Evolutionary conservation across 2,888 invertebrate species (phyloP), one percentile per base, ranked within the genome.

Genomic region (Rhagium mordax): DNA sequence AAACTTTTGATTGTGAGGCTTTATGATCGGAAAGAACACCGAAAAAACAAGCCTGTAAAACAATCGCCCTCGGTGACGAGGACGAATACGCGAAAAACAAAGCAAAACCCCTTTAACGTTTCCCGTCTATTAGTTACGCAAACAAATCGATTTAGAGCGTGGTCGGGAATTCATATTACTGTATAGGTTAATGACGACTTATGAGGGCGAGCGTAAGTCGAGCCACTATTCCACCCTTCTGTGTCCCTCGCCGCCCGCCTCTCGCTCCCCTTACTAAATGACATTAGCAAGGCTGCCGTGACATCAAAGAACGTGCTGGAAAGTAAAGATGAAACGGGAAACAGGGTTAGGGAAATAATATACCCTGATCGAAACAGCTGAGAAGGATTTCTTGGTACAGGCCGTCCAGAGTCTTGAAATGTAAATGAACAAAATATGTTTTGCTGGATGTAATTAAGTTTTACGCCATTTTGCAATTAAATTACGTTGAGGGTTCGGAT

Each of bases 221-320:
- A 53, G 29, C 15, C 20, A 10, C 49, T 24, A n/a, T 71, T 57
- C 67, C 53, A 16, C 16, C 10, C 64, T 48, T 21, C 48, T 20
- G 13, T 13, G 20, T 10, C 57, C 6, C 13, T 48, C 55, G 20
- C 8, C 5, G 10, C 51, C 27, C 4, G 21, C 21, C 16, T n/a
- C n/a, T n/a, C n/a, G n/a, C 24, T n/a, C 24, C 64, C 49, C 2
- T 51, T 64, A 5, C 7, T 21, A 67, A 67, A 67, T 57, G 67
- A 57, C 67, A 67, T 67, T 67, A 67, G 24, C 61, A 59, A 57
- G 71, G 48, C 16, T 27, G 57, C 24, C 65, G 64, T 33, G 71
- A 71, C 71, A 66, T 71, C 71, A 71, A 71, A 71, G 65, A 65
- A 29, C 65, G 57, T 59, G 60, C 57, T 71, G 59, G 65, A 48